Evolutionary conservation across 2,113 vertebrate species (phyloP).

Genomic region (Parus major): DNA sequence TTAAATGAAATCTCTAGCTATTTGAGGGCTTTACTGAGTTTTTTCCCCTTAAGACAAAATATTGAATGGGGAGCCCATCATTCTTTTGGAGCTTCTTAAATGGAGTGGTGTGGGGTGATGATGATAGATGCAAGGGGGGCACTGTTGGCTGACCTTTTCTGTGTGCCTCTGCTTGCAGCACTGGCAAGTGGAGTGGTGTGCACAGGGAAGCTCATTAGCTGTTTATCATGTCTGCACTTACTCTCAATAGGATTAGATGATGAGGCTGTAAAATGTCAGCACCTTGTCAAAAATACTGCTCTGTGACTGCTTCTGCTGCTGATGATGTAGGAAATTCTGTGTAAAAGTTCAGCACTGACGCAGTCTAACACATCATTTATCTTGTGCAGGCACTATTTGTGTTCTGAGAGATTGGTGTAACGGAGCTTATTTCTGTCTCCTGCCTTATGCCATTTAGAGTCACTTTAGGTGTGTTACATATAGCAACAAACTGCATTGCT

Average conservation of each 20-base stretch:
- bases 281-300: conserved; percentile 48
- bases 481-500: background rate
- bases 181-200: background rate
- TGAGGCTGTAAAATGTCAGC: conserved; percentile 47
- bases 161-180: background rate
- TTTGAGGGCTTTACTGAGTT: background rate
- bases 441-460: background rate
- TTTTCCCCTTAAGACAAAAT: background rate
- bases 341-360: conserved; percentile 52
- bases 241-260: conserved; percentile 58
- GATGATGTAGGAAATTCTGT: background rate
- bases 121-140: background rate
- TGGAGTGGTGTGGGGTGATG: fast-evolving
- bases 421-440: background rate
- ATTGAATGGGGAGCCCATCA: background rate
- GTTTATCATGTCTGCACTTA: conserved; percentile 55
- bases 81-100: background rate
- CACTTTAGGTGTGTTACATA: background rate
- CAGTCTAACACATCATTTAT: conserved; percentile 1
- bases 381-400: background rate
- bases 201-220: conserved; percentile 15
- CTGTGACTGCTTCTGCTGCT: background rate
- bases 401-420: background rate
- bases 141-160: background rate
- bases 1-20: background rate